phyloP scores from a whole-genome alignment of 2,888 invertebrate species.

The Cosmopolites sordidus region DNA sequence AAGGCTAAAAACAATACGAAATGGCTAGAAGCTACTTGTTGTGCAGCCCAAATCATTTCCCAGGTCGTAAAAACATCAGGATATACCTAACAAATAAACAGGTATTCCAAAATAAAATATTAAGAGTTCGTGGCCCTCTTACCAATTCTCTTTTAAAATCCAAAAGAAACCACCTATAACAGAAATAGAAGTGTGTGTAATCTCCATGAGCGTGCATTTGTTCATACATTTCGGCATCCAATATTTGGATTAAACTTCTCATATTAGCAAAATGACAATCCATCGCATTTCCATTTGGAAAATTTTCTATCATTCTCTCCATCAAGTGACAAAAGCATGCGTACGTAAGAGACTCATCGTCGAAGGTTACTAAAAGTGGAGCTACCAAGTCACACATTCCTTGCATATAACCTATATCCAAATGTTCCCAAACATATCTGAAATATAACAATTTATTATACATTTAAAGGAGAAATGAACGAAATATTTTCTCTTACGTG shows the following conservation, averaged over 20 bases:
- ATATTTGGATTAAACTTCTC: constrained; percentile 82
- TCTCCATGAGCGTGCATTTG: constrained; percentile 93
- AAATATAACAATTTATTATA: constrained; percentile 16
- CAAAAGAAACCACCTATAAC: constrained; percentile 94
- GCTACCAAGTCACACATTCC: constrained; percentile 97
- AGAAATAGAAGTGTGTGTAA: constrained; percentile 96
- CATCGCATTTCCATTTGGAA: constrained; percentile 91
- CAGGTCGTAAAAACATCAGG: constrained; percentile 92
- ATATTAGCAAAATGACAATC: constrained; percentile 94
- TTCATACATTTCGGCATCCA: constrained; percentile 91
- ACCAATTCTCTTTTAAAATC: constrained; percentile 90
- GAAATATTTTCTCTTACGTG: constrained; percentile 61
- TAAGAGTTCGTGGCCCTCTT: background rate
- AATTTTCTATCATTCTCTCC: constrained; percentile 87
- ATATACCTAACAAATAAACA: constrained; percentile 53
- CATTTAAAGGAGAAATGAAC: background rate
- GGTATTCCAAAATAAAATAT: background rate
- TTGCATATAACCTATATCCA: constrained; percentile 93
- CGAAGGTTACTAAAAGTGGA: constrained; percentile 85
- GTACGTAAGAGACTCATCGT: constrained; percentile 87
- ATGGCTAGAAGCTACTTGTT: constrained; percentile 78
- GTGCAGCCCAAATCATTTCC: constrained; percentile 96
- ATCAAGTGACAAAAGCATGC: constrained; percentile 89
- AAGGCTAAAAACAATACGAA: constrained; percentile 92
- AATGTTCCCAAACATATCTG: constrained; percentile 94